These are phyloP conservation scores for Cotesia congregata DNA, from an alignment of 2,888 invertebrate species.

Conservation along the genomic window DNA sequence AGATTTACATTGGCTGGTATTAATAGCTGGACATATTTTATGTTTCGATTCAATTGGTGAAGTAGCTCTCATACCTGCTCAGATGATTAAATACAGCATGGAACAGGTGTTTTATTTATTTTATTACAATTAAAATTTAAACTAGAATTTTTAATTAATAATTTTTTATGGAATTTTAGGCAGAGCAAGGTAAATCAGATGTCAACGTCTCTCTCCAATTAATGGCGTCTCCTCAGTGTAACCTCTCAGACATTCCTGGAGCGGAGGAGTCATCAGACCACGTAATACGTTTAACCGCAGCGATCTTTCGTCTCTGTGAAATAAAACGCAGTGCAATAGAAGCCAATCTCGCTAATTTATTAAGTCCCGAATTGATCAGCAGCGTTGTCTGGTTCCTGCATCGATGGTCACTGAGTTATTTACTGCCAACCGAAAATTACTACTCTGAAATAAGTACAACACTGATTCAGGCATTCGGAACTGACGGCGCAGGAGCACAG, in stretches of 20 bases:
- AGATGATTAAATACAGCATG: constrained; percentile 77
- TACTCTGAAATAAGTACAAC: constrained; percentile 75
- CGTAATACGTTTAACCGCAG: constrained; percentile 76
- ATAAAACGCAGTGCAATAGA: constrained; percentile 82
- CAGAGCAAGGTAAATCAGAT: constrained; percentile 62
- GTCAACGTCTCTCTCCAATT: constrained; percentile 72
- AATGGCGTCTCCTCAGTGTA: constrained; percentile 70
- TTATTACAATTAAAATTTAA: background rate
- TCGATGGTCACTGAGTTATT: constrained; percentile 82
- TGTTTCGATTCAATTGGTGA: constrained; percentile 80
- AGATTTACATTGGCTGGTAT: constrained; percentile 90
- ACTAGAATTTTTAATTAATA: constrained; percentile 6
- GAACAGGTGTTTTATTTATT: constrained; percentile 67
- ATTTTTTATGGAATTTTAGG: constrained; percentile 42
- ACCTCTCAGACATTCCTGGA: constrained; percentile 59
- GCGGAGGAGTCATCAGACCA: constrained; percentile 62
- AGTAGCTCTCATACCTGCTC: constrained; percentile 76
- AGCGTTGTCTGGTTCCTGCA: constrained; percentile 85
- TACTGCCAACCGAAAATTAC: constrained; percentile 72
- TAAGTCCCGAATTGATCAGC: constrained; percentile 86
- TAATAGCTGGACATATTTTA: constrained; percentile 80
- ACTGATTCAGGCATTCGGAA: constrained; percentile 76
- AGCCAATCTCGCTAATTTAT: constrained; percentile 76
- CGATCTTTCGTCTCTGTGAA: constrained; percentile 81
- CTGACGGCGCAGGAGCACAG: constrained; percentile 76